Conservation (phyloP, 2,113 vertebrate species). For the Pica pica region DNA sequence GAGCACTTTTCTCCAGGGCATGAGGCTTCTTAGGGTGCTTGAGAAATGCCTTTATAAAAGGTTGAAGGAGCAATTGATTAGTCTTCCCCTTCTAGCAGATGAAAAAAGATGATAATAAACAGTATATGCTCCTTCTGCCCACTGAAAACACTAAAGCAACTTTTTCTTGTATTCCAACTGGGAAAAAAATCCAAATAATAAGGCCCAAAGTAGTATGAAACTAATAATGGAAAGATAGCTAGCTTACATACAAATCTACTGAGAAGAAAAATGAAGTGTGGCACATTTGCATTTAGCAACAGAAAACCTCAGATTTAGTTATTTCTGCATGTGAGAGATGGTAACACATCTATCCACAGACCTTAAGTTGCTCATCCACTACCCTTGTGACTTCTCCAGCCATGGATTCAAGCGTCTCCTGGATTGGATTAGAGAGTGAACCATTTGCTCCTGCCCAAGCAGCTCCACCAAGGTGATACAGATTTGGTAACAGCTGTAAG, state of each 20-base stretch:
- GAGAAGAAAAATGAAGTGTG: neutral
- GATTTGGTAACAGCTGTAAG: slow-evolving; percentile 87
- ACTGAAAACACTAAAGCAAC: neutral
- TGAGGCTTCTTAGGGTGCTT: neutral
- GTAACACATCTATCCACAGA: slow-evolving; percentile 34
- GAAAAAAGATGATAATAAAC: neutral
- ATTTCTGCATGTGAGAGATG: neutral
- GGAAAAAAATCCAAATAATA: neutral
- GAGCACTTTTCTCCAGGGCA: neutral
- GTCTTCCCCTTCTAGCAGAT: neutral
- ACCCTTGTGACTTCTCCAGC: slow-evolving; percentile 93
- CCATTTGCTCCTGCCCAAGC: slow-evolving; percentile 82
- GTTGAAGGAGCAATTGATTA: neutral
- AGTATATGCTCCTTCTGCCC: neutral
- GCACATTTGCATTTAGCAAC: neutral
- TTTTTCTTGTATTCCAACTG: neutral
- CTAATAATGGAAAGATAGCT: neutral
- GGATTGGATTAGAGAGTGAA: slow-evolving; percentile 84
- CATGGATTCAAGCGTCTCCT: slow-evolving; percentile 94
- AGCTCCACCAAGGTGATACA: slow-evolving; percentile 88
- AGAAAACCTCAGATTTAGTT: neutral
- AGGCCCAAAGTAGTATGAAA: neutral
- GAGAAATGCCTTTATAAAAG: neutral
- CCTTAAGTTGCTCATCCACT: slow-evolving; percentile 95
- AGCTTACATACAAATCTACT: neutral